A percentile compares a stretch with the other conserved stretches of the same genome.
Evolutionary conservation across 2,113 vertebrate genomes (phyloP).

Genomic region (Tringa solitaria): DNA sequence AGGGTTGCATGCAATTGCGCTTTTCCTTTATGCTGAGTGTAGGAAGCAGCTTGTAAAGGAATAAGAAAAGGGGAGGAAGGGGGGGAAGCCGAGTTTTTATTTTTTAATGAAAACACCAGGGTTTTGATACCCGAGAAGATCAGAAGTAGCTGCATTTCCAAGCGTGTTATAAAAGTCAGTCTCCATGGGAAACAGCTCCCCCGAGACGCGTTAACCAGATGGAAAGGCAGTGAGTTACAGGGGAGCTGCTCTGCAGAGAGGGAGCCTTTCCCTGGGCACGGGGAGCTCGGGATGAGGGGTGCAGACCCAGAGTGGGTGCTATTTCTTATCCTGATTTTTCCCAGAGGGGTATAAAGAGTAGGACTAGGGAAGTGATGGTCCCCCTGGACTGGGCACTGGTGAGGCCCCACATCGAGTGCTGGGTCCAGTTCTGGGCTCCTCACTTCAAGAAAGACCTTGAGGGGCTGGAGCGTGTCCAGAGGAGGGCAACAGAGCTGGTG

Average conservation of each 20-base stretch:
- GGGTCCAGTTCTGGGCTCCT: not conserved
- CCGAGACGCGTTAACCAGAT: accelerated
- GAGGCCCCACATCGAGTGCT: too few species aligned
- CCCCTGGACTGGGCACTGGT: too few species aligned
- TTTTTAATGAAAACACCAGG: not conserved
- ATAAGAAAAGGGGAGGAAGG: not conserved
- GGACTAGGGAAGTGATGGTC: not conserved
- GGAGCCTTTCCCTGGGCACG: not conserved
- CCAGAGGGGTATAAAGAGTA: not conserved
- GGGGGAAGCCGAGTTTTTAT: not conserved
- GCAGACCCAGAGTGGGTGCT: accelerated
- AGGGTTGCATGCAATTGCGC: not conserved
- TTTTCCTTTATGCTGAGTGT: not conserved
- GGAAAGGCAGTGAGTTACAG: accelerated
- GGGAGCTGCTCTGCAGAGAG: not conserved
- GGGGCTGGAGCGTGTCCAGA: not conserved
- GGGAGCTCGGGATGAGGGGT: not conserved
- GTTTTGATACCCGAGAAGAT: not conserved
- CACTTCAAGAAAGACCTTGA: not conserved
- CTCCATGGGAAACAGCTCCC: not conserved
- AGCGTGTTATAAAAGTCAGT: not conserved
- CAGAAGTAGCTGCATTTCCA: not conserved
- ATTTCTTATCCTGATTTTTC: not conserved
- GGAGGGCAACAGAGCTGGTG: not conserved
- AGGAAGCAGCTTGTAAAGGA: not conserved